Evolutionary conservation across 2,113 vertebrate species (phyloP).

Genomic region (Oncorhynchus tshawytscha): DNA sequence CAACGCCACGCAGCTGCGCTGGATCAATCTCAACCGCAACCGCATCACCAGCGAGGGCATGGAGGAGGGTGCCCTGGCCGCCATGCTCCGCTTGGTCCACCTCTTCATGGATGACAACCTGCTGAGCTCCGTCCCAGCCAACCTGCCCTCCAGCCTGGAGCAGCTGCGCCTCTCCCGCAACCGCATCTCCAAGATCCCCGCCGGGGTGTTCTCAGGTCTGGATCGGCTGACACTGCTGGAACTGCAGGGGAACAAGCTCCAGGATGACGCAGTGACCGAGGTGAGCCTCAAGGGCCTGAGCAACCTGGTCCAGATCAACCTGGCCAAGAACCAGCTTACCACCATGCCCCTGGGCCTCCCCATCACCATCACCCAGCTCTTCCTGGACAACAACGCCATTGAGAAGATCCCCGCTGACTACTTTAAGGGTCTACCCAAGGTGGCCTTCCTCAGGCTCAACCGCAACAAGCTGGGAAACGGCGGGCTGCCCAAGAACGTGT

Average conservation of each 20-base stretch:
- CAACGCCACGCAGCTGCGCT: conserved; percentile 87
- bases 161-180: conserved; percentile 90
- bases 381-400: conserved; percentile 92
- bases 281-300: conserved; percentile 88
- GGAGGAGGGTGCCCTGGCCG: conserved; percentile 74
- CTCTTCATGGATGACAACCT: conserved; percentile 92
- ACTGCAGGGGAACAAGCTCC: conserved; percentile 87
- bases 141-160: conserved; percentile 83
- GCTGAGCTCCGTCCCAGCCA: conserved; percentile 84
- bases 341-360: conserved; percentile 89
- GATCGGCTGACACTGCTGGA: conserved; percentile 87
- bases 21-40: conserved; percentile 93
- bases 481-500: conserved; percentile 84
- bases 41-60: conserved; percentile 85
- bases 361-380: conserved; percentile 88
- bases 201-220: conserved; percentile 83
- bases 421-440: conserved; percentile 86
- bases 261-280: conserved; percentile 86
- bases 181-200: conserved; percentile 89
- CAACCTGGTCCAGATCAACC: conserved; percentile 89
- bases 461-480: conserved; percentile 85
- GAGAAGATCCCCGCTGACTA: conserved; percentile 89
- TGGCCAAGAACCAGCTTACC: conserved; percentile 89
- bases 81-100: conserved; percentile 81
- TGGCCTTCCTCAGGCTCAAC: conserved; percentile 91